phyloP scores from a whole-genome alignment of 2,797 vertebrate genomes.

The Siniperca scherzeri region DNA sequence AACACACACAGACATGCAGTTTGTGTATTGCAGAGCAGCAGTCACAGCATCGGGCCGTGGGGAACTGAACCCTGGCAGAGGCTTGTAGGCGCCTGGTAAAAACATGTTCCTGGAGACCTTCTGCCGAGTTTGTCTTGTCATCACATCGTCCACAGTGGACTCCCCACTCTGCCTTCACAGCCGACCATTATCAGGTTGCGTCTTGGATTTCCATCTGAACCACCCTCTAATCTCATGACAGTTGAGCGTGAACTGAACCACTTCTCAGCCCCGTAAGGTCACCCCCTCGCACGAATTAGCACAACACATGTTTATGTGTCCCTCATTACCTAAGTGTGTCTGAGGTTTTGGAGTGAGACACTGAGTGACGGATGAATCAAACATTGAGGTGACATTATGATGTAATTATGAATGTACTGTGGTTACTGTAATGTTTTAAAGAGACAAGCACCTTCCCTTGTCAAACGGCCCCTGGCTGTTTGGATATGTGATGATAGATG shows the following conservation, averaged over 20 bases:
- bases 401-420: constrained; percentile 19
- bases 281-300: constrained; percentile 66
- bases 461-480: neutral
- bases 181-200: constrained; percentile 71
- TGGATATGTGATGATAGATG: constrained; percentile 34
- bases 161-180: constrained; percentile 68
- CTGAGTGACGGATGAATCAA: constrained; percentile 52
- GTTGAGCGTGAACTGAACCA: constrained; percentile 72
- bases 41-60: constrained; percentile 41
- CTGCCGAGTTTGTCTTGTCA: constrained; percentile 80
- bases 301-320: constrained; percentile 77
- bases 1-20: too few relatives aligned
- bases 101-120: constrained; percentile 81
- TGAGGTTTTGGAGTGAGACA: constrained; percentile 53
- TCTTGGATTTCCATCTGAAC: constrained; percentile 84
- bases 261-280: constrained; percentile 75
- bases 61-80: constrained; percentile 73
- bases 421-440: constrained; percentile 24
- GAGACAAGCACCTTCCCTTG: constrained; percentile 28
- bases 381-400: constrained; percentile 31
- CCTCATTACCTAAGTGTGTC: constrained; percentile 67
- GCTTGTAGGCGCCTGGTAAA: constrained; percentile 77
- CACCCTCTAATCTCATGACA: constrained; percentile 77
- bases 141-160: constrained; percentile 78
- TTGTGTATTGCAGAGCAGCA: constrained; percentile 44